Base-by-base conservation (phyloP, 1,140 invertebrate genomes). In the Euwallacea similis region DNA sequence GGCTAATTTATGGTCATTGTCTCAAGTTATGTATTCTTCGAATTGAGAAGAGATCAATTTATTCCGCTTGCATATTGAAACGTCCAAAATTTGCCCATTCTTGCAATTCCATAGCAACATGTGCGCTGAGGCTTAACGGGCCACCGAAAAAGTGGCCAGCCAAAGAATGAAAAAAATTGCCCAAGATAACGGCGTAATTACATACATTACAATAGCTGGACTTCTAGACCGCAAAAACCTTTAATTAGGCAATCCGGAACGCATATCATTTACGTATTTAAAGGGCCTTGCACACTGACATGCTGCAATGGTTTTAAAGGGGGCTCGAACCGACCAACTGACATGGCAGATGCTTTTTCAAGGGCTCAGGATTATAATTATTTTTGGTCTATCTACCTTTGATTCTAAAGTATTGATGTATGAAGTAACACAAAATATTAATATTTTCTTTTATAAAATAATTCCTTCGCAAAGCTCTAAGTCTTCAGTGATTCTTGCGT, bases 261-360 rank as follows among this genome's bases (percentile, higher is more conserved):
- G 66, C 66, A 69, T 69, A 69, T 69, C 67, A 69, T 69, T 69
- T 69, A 69, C 67, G 44, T 69, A 69, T 69, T 69, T 54, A 69
- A 69, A 62, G 67, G 67, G 67, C 42, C 67, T 50, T 55, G 58
- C 42, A 68, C 66, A 68, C 58, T 60, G 66, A 68, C 66, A 68
- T 68, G 66, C 56, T 68, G 66, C 66, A 68, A 42, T 68, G 66
- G 66, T 59, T 68, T 60, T 60, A 42, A 65, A 54, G 55, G 65
- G 66, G 55, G 55, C 13, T 47, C n/a, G 16, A 60, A 43, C 64
- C 41, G 54, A 43, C 66, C 66, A 68, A 60, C 66, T 68, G 66
- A 68, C 66, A 58, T 60, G 66, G 66, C 66, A 68, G 66, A 68
- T 68, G 66, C 66, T 21, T 68, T 33, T 56, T 13, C 13, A 68